Evolutionary conservation across 1,140 invertebrate species (phyloP).

Genomic region (Helicorthomorpha holstii): DNA sequence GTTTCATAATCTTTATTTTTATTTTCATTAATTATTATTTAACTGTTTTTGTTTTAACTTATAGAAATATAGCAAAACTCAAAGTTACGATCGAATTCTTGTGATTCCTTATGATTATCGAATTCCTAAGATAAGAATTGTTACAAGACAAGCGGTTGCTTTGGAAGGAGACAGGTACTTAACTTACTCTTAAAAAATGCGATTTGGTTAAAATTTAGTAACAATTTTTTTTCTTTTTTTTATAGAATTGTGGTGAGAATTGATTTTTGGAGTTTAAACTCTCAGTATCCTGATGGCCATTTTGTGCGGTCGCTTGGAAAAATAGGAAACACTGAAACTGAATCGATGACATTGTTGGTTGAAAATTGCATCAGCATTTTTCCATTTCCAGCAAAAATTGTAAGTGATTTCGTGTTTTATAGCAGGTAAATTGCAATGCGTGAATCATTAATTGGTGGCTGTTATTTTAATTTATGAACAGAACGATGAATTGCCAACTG

Average conservation of each 20-base stretch:
- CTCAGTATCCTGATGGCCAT: conserved; percentile 31
- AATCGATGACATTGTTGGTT: conserved; percentile 17
- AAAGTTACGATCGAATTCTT: conserved; percentile 16
- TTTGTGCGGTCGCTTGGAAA: conserved; percentile 28
- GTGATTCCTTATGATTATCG: conserved; percentile 28
- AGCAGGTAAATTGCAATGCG: background rate
- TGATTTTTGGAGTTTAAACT: too few species aligned
- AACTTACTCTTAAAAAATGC: too few species aligned
- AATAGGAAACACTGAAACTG: conserved; percentile 23
- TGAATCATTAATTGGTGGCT: background rate
- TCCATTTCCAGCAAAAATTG: conserved; percentile 72
- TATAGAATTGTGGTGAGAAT: too few species aligned
- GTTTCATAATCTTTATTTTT: too few species aligned
- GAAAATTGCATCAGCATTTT: too few species aligned
- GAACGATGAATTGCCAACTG: background rate
- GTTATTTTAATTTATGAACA: background rate
- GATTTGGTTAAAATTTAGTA: too few species aligned
- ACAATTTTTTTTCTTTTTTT: too few species aligned
- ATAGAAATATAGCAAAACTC: background rate
- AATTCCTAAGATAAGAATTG: conserved; percentile 30
- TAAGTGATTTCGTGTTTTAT: conserved; percentile 67
- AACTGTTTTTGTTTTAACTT: background rate
- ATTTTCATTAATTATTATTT: too few species aligned
- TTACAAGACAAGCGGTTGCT: conserved; percentile 23
- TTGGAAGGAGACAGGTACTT: conserved; percentile 22